A percentile compares a stretch with the other conserved stretches of the same genome.
These are phyloP conservation scores for Lymantria monacha DNA, from an alignment of 2,888 invertebrate species.

Conservation along the genomic window DNA sequence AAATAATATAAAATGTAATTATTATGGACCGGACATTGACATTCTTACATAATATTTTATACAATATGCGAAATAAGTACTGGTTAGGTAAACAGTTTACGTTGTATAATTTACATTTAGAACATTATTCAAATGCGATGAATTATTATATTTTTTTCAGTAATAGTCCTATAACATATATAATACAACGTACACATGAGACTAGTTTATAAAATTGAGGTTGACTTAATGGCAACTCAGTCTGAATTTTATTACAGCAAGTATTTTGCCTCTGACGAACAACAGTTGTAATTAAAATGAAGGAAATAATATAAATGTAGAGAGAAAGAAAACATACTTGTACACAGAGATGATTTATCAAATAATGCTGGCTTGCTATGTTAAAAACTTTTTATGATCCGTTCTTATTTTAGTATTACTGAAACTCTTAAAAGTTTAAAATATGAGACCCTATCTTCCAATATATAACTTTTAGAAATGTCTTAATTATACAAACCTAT, in stretches of 20 bases:
- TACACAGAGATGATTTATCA: neutral
- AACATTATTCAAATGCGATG: constrained; percentile 14
- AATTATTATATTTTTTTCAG: neutral
- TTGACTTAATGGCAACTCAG: constrained; percentile 54
- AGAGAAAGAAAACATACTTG: neutral
- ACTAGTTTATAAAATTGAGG: constrained; percentile 42
- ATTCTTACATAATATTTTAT: constrained; percentile 46
- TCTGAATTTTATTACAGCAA: neutral
- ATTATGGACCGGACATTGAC: constrained; percentile 60
- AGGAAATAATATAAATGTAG: neutral
- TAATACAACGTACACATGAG: constrained; percentile 37
- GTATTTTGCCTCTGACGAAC: constrained; percentile 33
- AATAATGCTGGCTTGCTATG: too few species aligned
- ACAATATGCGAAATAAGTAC: constrained; percentile 54
- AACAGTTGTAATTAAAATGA: neutral
- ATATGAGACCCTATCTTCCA: too few species aligned
- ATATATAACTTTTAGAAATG: too few species aligned
- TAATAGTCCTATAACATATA: constrained; percentile 8
- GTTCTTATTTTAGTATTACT: too few species aligned
- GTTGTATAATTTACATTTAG: constrained; percentile 27
- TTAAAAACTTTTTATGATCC: too few species aligned
- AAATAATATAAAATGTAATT: constrained; percentile 29
- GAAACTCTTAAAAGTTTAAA: too few species aligned
- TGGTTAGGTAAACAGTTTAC: constrained; percentile 36
- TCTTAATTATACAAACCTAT: too few species aligned